A percentile compares a stretch with the other conserved stretches of the same genome.
Conservation (phyloP, 2,113 vertebrate genomes). For the Spilogale gracilis region DNA sequence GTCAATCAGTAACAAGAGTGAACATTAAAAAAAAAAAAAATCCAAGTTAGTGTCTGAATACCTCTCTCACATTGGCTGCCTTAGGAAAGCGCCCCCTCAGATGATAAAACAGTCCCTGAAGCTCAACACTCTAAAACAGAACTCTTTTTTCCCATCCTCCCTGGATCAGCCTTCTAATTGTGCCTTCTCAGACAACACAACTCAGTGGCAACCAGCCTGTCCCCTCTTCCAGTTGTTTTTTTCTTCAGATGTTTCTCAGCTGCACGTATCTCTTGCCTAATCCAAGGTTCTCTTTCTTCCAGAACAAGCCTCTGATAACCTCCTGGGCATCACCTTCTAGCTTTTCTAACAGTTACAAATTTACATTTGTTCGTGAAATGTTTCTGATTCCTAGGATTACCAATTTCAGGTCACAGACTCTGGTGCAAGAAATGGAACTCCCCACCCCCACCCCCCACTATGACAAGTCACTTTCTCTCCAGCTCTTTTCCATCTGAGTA, state of each 20-base stretch:
- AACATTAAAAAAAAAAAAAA: background rate
- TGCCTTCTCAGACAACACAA: background rate
- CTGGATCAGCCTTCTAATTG: background rate
- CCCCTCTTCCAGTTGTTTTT: background rate
- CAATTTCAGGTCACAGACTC: background rate
- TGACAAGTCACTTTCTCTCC: background rate
- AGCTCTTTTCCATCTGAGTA: background rate
- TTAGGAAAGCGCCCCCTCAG: background rate
- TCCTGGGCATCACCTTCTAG: background rate
- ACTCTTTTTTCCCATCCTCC: no score
- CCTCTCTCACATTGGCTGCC: background rate
- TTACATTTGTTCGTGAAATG: background rate
- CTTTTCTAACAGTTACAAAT: background rate
- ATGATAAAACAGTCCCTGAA: conserved; percentile 19
- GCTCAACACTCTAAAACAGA: background rate
- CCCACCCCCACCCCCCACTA: background rate
- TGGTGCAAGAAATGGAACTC: background rate
- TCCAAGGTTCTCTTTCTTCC: background rate
- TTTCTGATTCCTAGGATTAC: background rate
- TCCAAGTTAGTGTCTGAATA: background rate
- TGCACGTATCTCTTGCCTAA: background rate
- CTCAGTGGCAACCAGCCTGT: background rate
- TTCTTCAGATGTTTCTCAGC: background rate
- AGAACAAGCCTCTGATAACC: background rate
- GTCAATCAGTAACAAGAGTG: background rate